Conservation (phyloP, 2,797 vertebrate species). For the Phrynocephalus guinanensis region DNA sequence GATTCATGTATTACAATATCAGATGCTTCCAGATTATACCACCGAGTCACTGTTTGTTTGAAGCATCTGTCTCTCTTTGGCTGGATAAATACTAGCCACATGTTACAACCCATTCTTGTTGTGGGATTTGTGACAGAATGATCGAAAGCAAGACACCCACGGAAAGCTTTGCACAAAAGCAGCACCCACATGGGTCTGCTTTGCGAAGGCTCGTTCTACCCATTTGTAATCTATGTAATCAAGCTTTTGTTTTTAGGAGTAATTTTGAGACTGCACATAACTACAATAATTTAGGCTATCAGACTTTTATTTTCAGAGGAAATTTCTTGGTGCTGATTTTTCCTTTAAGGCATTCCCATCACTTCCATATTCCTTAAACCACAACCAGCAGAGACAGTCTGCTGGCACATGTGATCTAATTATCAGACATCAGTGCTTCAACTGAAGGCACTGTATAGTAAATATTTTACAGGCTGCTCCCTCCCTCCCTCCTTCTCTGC, state of each 20-base stretch:
- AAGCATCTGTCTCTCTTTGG: neutral
- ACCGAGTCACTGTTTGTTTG: neutral
- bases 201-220: neutral
- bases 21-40: neutral
- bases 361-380: neutral
- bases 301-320: neutral
- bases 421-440: constrained; percentile 11
- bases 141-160: neutral
- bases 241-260: neutral
- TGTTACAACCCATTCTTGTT: neutral
- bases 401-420: neutral
- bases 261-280: neutral
- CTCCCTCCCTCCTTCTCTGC: constrained; percentile 8
- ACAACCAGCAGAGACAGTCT: constrained; percentile 15
- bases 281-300: neutral
- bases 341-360: neutral
- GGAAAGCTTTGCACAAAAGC: neutral
- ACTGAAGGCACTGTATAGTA: constrained; percentile 27
- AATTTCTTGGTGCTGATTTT: constrained; percentile 22
- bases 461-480: constrained; percentile 54
- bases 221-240: neutral
- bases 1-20: constrained; percentile 27
- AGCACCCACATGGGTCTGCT: neutral
- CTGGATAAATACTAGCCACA: neutral
- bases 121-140: neutral